Evolutionary conservation across 1,140 invertebrate species (phyloP).

Genomic region (Diploscapter pachys): DNA sequence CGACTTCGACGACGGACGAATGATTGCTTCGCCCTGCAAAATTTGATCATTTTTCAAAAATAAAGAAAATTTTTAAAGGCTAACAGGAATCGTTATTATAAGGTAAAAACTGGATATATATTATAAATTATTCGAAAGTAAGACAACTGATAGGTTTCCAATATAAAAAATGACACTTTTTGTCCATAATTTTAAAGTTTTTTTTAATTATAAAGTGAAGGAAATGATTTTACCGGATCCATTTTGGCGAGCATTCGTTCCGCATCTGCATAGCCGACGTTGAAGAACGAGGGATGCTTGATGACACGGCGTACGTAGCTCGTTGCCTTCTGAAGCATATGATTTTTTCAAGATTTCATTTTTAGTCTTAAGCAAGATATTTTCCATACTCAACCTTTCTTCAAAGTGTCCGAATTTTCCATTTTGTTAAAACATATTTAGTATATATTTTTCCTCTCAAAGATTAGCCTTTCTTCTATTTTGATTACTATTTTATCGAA

Average conservation of each 20-base stretch:
- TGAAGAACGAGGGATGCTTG: constrained; percentile 93
- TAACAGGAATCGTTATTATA: constrained; percentile 25
- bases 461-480: constrained; percentile 10
- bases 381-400: no score
- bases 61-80: constrained; percentile 5
- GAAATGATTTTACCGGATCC: constrained; percentile 64
- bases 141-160: no score
- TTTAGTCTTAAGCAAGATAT: no score
- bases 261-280: constrained; percentile 86
- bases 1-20: constrained; percentile 81
- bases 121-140: no score
- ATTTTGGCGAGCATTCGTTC: constrained; percentile 83
- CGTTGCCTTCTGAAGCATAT: no score
- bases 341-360: no score
- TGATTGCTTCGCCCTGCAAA: constrained; percentile 84
- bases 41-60: not conserved
- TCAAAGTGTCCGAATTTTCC: no score
- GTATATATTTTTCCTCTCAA: not conserved
- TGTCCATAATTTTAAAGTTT: constrained; percentile 4
- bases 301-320: constrained; percentile 72
- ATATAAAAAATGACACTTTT: not conserved
- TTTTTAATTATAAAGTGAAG: not conserved
- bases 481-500: no score
- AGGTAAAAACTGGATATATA: constrained; percentile 18
- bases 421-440: no score